Conservation (phyloP, 2,797 vertebrate genomes). For the Enteromius radiatus region DNA sequence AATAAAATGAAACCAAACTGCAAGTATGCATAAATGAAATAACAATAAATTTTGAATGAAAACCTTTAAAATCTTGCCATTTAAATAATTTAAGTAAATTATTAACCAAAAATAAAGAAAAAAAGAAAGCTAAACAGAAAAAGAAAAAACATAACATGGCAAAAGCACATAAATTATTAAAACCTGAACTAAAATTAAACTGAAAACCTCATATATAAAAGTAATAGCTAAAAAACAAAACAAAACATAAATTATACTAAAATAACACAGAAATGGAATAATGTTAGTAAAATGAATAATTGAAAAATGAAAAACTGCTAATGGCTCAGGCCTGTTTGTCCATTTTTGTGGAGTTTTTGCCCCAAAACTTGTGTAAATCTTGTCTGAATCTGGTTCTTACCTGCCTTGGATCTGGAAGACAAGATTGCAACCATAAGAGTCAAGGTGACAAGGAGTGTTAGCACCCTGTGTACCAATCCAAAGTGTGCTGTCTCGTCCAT, state of each 20-base stretch:
- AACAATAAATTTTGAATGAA: not conserved
- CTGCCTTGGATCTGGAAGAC: conserved; percentile 96
- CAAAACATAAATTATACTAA: not conserved
- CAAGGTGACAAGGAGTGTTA: conserved; percentile 94
- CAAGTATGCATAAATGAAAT: not conserved
- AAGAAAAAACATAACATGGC: not conserved
- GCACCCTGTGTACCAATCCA: conserved; percentile 92
- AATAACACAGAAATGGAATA: not conserved
- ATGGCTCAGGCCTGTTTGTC: not conserved
- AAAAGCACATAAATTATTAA: not conserved
- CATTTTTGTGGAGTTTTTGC: not conserved
- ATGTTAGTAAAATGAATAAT: not conserved
- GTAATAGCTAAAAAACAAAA: not conserved
- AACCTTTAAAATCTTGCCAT: not conserved
- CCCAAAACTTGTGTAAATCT: not conserved
- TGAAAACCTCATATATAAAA: not conserved
- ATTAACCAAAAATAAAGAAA: not conserved
- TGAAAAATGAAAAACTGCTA: not conserved
- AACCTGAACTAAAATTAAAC: not conserved
- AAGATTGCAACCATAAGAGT: conserved; percentile 94
- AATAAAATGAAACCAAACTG: not conserved
- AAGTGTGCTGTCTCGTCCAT: conserved; percentile 89
- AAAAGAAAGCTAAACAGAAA: not conserved
- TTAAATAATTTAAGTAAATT: not conserved
- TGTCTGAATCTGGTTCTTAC: conserved; percentile 74